Evolutionary conservation across 2,888 invertebrate genomes (phyloP), one percentile per base, ranked within the genome.

Genomic region (Chrysolina haemoptera): DNA sequence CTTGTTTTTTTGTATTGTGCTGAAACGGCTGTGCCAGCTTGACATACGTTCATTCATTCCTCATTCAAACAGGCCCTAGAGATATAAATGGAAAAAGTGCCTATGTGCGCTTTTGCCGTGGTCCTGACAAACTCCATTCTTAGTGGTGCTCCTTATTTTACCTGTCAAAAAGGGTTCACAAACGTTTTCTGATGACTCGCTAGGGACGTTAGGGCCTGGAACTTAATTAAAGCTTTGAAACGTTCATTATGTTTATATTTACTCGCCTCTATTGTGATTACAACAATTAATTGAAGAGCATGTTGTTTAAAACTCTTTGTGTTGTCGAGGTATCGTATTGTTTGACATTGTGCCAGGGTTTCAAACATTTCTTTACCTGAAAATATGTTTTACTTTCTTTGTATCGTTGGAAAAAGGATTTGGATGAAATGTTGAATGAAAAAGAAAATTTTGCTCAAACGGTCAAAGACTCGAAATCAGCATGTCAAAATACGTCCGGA

Each of bases 151-250:
- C 12, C 20, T 5, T 10, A 20, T 20, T 22, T 59, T 27, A 8
- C 2, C 11, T n/a, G n/a, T 5, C 20, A 18, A n/a, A 35, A 35
- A 59, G n/a, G 22, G 59, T 27, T 22, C 35, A 59, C 59, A 59
- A 59, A 59, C 35, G 27, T 59, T 59, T 59, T 59, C 20, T 53
- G 20, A 2, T 18, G 53, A 16, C 53, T 35, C 59, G 14, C 59
- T 4, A n/a, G n/a, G 1, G 27, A 35, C 27, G 27, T 14, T 27
- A 11, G n/a, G 59, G 27, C 27, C 27, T 59, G 22, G 59, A 59
- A 59, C 14, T 59, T 35, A 35, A 59, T 59, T 59, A 27, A 59
- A 59, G 35, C 35, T 35, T 27, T 59, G 59, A 59, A 59, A 59
- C 35, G n/a, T 59, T 59, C 27, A 59, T 59, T 35, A n/a, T 12